These are phyloP conservation scores for Clepsis dumicolana DNA, from an alignment of 2,888 invertebrate species.

Conservation along the genomic window DNA sequence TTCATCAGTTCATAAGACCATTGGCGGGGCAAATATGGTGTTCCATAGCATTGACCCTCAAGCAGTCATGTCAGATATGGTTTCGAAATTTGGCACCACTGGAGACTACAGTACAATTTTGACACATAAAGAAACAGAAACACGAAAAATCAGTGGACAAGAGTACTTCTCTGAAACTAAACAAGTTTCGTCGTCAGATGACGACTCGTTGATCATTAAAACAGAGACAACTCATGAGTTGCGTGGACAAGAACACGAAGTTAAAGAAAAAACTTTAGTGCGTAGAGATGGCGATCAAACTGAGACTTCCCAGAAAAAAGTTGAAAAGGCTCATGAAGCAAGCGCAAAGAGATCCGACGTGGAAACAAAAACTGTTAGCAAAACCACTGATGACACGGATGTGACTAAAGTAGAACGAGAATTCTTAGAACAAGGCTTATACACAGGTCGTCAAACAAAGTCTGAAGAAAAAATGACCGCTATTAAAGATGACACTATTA, in stretches of 20 bases:
- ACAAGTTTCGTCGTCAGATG: slow-evolving; percentile 81
- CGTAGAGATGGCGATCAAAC: slow-evolving; percentile 79
- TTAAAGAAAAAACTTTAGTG: slow-evolving; percentile 79
- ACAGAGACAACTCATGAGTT: slow-evolving; percentile 80
- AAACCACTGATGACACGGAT: slow-evolving; percentile 77
- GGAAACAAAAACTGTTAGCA: slow-evolving; percentile 79
- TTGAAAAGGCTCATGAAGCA: slow-evolving; percentile 84
- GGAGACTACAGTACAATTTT: slow-evolving; percentile 76
- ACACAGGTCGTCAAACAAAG: slow-evolving; percentile 77
- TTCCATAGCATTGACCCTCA: slow-evolving; percentile 76
- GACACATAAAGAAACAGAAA: slow-evolving; percentile 83
- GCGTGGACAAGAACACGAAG: slow-evolving; percentile 80
- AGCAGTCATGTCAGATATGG: slow-evolving; percentile 78
- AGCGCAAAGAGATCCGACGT: slow-evolving; percentile 77
- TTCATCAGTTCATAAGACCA: slow-evolving; percentile 75
- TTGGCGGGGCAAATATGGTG: slow-evolving; percentile 69
- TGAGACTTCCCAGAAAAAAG: slow-evolving; percentile 81
- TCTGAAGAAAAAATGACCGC: slow-evolving; percentile 83
- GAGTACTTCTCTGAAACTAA: slow-evolving; percentile 81
- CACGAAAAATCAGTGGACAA: slow-evolving; percentile 80
- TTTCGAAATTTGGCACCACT: slow-evolving; percentile 69
- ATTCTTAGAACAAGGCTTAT: slow-evolving; percentile 79
- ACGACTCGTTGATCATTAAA: slow-evolving; percentile 80
- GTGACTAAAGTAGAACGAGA: slow-evolving; percentile 76
- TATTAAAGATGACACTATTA: slow-evolving; percentile 78